These are phyloP conservation scores for Drosophila lacicola DNA, from an alignment of 2,888 invertebrate species.

Conservation along the genomic window DNA sequence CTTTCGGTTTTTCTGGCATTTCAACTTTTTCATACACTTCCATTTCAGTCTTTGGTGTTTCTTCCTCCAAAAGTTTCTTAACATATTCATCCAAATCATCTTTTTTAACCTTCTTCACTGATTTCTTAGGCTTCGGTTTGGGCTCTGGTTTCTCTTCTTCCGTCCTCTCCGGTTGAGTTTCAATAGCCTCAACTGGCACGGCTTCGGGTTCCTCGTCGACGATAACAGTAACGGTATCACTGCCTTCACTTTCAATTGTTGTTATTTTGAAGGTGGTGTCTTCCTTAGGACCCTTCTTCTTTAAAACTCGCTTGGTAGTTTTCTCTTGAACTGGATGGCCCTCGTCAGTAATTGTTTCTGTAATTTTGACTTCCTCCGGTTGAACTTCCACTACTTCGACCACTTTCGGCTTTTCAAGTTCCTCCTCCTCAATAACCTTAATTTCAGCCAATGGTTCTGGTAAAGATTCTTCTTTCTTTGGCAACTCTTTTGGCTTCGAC, in stretches of 20 bases:
- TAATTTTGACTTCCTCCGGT: constrained; percentile 72
- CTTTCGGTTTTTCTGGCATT: constrained; percentile 76
- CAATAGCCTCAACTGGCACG: constrained; percentile 33
- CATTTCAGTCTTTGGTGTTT: constrained; percentile 83
- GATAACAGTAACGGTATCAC: constrained; percentile 76
- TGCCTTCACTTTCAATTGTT: constrained; percentile 80
- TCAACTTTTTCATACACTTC: constrained; percentile 85
- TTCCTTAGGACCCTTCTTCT: constrained; percentile 76
- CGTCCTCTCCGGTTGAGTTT: constrained; percentile 67
- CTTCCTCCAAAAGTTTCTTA: constrained; percentile 76
- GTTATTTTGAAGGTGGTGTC: constrained; percentile 78
- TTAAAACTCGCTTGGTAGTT: constrained; percentile 78
- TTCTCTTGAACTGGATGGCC: constrained; percentile 80
- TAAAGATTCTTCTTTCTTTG: constrained; percentile 39
- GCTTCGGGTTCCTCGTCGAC: constrained; percentile 75
- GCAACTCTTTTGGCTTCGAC: constrained; percentile 58
- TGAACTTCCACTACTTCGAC: constrained; percentile 75
- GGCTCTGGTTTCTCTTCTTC: constrained; percentile 75
- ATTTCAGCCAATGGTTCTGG: constrained; percentile 56
- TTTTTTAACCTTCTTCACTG: constrained; percentile 74
- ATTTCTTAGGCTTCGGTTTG: constrained; percentile 74
- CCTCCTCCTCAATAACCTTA: constrained; percentile 64
- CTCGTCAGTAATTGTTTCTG: constrained; percentile 71
- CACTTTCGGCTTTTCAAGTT: constrained; percentile 37
- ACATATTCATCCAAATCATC: constrained; percentile 80